These are phyloP conservation scores for Trachops cirrhosus DNA, from an alignment of 2,797 vertebrate species.

Conservation along the genomic window DNA sequence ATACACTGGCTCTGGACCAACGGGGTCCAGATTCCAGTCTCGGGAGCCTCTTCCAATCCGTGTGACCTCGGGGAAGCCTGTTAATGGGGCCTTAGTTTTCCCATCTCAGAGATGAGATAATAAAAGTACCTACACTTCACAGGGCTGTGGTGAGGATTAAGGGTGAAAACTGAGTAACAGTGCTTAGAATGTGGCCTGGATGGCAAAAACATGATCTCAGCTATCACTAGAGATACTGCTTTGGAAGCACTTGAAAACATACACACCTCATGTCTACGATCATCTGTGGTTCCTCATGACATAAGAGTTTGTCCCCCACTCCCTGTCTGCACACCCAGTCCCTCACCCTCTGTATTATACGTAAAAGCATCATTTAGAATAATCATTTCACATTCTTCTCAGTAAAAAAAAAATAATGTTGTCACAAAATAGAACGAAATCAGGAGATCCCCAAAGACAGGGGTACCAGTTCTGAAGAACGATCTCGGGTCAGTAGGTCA, in stretches of 20 bases:
- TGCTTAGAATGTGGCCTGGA: neutral
- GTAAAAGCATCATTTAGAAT: neutral
- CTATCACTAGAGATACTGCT: neutral
- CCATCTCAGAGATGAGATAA: neutral
- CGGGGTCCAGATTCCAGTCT: neutral
- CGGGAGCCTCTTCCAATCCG: neutral
- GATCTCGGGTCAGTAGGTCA: too few species aligned
- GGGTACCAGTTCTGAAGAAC: neutral
- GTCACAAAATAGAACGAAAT: neutral
- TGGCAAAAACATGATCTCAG: neutral
- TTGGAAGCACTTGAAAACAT: neutral
- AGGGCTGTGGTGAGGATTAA: neutral
- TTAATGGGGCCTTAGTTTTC: neutral
- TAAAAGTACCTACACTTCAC: fast-evolving
- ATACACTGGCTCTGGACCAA: neutral
- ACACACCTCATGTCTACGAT: neutral
- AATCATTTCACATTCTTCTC: neutral
- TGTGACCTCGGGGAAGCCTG: neutral
- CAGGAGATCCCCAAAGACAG: neutral
- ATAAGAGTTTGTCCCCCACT: neutral
- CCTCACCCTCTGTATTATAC: neutral
- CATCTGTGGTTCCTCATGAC: neutral
- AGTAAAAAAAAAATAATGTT: neutral
- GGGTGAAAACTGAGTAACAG: neutral
- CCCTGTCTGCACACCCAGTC: neutral